Evolutionary conservation across 1,140 invertebrate genomes (phyloP).

Genomic region (Diorhabda sublineata): DNA sequence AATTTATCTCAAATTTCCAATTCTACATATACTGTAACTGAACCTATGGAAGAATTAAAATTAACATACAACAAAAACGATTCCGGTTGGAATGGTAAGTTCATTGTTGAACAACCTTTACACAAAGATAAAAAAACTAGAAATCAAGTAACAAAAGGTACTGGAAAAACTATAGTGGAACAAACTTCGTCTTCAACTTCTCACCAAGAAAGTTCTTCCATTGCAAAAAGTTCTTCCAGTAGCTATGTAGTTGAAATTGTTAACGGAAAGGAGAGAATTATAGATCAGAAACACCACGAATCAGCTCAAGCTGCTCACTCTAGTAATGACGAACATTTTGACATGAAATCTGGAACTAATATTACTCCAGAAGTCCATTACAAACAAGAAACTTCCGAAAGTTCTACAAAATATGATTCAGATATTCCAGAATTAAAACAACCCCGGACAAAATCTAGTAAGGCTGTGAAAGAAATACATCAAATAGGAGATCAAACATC

Average conservation of each 20-base stretch:
- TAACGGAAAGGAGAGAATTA: constrained; percentile 57
- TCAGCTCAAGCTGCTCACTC: constrained; percentile 51
- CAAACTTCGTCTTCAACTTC: constrained; percentile 31
- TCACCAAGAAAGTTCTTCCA: constrained; percentile 35
- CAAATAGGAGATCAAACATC: constrained; percentile 36
- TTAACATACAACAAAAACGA: constrained; percentile 46
- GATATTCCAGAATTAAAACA: constrained; percentile 48
- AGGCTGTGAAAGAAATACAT: constrained; percentile 38
- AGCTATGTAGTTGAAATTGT: constrained; percentile 57
- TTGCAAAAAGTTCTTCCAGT: constrained; percentile 53
- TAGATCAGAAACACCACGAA: constrained; percentile 54
- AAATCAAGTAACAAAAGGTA: constrained; percentile 16
- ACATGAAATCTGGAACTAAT: constrained; percentile 49
- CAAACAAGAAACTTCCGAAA: constrained; percentile 51
- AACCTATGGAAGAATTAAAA: constrained; percentile 43
- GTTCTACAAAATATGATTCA: constrained; percentile 53
- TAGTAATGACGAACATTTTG: constrained; percentile 51
- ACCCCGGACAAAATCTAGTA: constrained; percentile 35
- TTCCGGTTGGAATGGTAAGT: constrained; percentile 53
- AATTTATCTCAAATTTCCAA: constrained; percentile 38
- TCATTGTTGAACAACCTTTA: constrained; percentile 47
- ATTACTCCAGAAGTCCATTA: constrained; percentile 54
- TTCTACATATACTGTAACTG: constrained; percentile 44
- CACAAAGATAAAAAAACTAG: constrained; percentile 23
- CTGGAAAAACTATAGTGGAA: constrained; percentile 29